A percentile compares a stretch with the other conserved stretches of the same genome.
These are phyloP conservation scores for Thermophis baileyi DNA, from an alignment of 2,113 vertebrate species.

Conservation along the genomic window DNA sequence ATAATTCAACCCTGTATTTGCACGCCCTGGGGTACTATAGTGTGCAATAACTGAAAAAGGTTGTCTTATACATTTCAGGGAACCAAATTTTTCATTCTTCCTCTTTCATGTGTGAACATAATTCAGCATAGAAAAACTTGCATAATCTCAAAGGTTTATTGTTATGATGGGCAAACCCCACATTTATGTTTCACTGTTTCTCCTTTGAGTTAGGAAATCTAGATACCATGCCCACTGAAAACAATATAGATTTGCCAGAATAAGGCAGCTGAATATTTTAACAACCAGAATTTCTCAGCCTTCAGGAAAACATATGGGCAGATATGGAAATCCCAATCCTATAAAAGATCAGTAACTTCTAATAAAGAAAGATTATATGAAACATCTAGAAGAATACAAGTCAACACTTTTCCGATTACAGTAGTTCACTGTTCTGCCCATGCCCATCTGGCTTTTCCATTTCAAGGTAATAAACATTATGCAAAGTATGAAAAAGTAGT, in stretches of 20 bases:
- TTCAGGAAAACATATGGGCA: background rate
- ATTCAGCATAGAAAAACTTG: background rate
- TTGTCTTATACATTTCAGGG: background rate
- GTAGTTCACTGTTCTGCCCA: background rate
- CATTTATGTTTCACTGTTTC: too few relatives aligned
- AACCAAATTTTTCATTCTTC: background rate
- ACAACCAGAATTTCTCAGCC: background rate
- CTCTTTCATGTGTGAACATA: background rate
- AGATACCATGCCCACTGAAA: background rate
- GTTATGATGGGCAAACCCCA: background rate
- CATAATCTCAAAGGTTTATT: background rate
- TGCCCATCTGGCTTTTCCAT: background rate
- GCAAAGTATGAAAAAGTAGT: background rate
- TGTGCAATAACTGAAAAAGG: background rate
- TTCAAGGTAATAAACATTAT: background rate
- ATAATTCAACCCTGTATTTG: background rate
- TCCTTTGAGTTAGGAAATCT: background rate
- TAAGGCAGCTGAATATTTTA: background rate
- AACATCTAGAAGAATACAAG: background rate
- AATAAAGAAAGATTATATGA: background rate
- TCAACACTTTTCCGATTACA: background rate
- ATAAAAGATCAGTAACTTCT: background rate
- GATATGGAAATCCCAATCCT: background rate
- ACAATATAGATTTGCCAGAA: background rate
- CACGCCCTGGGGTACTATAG: background rate